Evolutionary conservation across 2,888 invertebrate genomes (phyloP).

Genomic region (Unio pictorum): DNA sequence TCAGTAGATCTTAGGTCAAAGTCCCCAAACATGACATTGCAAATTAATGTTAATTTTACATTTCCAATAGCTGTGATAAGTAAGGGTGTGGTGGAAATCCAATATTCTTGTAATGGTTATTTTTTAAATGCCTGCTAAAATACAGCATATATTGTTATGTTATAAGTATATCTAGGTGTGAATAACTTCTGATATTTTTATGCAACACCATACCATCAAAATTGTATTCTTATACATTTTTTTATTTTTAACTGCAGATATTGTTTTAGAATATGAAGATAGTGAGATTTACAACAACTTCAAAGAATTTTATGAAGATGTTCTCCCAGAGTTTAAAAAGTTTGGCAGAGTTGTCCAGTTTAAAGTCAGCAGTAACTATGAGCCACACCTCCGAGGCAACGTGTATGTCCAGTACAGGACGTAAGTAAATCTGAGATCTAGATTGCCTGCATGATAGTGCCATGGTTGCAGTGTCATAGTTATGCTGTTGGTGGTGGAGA

Average conservation of each 20-base stretch:
- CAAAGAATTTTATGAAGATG: slow-evolving; percentile 88
- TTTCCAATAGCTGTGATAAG: no score
- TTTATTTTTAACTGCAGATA: slow-evolving; percentile 74
- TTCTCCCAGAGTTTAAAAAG: slow-evolving; percentile 84
- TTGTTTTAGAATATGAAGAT: slow-evolving; percentile 87
- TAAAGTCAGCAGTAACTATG: slow-evolving; percentile 87
- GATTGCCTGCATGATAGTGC: background rate
- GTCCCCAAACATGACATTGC: no score
- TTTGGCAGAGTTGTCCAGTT: slow-evolving; percentile 73
- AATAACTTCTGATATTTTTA: background rate
- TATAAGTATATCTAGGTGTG: background rate
- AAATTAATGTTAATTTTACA: no score
- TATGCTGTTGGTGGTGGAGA: background rate
- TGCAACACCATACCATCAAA: background rate
- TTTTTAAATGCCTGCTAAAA: no score
- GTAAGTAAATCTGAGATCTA: slow-evolving; percentile 41
- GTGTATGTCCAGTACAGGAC: slow-evolving; percentile 86
- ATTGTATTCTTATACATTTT: background rate
- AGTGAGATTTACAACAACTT: slow-evolving; percentile 85
- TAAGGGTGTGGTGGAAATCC: no score
- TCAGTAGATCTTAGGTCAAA: no score
- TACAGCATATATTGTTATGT: background rate
- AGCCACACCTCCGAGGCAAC: slow-evolving; percentile 90
- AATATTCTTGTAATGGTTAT: no score
- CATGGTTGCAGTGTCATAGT: background rate